Percentiles rank a stretch among this genome's conserved stretches.
phyloP scores from a whole-genome alignment of 2,113 vertebrate species.

The Lepus americanus region DNA sequence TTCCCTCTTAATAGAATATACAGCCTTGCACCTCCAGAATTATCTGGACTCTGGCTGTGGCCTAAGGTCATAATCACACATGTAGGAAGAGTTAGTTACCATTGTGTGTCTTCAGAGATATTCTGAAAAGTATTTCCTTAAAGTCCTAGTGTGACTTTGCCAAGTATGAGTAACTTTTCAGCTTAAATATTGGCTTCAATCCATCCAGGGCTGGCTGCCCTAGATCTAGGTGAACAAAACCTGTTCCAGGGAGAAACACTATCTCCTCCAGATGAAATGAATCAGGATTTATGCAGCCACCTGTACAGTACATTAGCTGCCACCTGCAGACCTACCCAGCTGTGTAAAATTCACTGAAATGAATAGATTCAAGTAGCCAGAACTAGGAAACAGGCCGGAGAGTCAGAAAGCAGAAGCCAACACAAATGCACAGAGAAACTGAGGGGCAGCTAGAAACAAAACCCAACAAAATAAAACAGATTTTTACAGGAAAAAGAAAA shows the following conservation, averaged over 20 bases:
- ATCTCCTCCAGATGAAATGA: conserved; percentile 44
- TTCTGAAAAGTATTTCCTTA: conserved; percentile 31
- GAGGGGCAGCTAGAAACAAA: neutral
- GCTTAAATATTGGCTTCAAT: neutral
- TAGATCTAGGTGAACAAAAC: neutral
- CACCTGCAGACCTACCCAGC: conserved; percentile 71
- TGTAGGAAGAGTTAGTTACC: neutral
- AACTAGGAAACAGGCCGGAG: neutral
- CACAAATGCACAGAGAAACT: conserved; percentile 15
- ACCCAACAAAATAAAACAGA: conserved; percentile 18
- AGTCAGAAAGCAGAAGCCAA: conserved; percentile 42
- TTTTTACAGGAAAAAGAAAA: neutral
- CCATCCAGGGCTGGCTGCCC: neutral
- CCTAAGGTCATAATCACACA: neutral
- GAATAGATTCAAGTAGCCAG: conserved; percentile 17
- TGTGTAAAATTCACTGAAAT: conserved; percentile 58
- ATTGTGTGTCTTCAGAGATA: conserved; percentile 17
- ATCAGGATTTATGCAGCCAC: conserved; percentile 72
- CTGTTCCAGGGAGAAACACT: neutral
- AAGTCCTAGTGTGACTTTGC: neutral
- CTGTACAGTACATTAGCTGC: conserved; percentile 54
- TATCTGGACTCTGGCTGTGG: neutral
- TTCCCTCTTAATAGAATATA: neutral
- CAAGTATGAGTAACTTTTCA: neutral
- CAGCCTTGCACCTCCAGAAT: neutral